phyloP scores from a whole-genome alignment of 2,797 vertebrate genomes.

The Amblyopsis hoosieri region DNA sequence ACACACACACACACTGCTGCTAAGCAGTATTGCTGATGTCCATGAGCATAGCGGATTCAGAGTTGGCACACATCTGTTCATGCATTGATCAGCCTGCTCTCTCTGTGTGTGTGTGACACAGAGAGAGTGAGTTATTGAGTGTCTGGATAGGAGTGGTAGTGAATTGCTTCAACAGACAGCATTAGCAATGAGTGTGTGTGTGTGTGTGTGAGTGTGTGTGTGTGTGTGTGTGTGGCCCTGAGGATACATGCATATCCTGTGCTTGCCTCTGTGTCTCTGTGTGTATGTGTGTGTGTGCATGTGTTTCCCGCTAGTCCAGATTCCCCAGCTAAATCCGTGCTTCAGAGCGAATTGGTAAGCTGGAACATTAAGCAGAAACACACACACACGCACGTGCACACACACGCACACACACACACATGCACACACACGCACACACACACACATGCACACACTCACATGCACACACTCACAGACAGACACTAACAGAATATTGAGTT shows the following conservation, averaged over 20 bases:
- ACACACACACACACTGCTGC: not conserved
- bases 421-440: too few species aligned
- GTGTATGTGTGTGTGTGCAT: conserved; percentile 28
- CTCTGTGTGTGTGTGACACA: conserved; percentile 37
- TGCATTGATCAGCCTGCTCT: conserved; percentile 76
- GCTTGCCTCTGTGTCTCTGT: conserved; percentile 34
- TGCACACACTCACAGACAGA: too few species aligned
- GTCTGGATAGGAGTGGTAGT: too few species aligned
- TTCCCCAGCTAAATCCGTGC: conserved; percentile 70
- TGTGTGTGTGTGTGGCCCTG: conserved; percentile 2
- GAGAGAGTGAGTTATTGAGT: not conserved
- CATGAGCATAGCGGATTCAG: conserved; percentile 26
- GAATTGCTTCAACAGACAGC: too few species aligned
- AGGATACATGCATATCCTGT: conserved; percentile 8
- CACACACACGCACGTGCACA: conserved; percentile 23
- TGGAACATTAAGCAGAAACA: conserved; percentile 68
- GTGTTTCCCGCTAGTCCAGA: conserved; percentile 74
- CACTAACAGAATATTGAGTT: too few species aligned
- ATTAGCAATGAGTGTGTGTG: conserved; percentile 2
- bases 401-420: conserved; percentile 8
- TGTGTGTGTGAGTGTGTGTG: conserved; percentile 5
- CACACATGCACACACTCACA: too few species aligned
- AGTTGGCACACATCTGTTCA: conserved; percentile 72
- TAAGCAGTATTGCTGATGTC: conserved; percentile 28
- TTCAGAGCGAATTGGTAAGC: conserved; percentile 62